Percentiles rank a stretch among this genome's conserved stretches.
These are phyloP conservation scores for Troides oblongomaculatus DNA, from an alignment of 2,888 invertebrate genomes.

Conservation along the genomic window DNA sequence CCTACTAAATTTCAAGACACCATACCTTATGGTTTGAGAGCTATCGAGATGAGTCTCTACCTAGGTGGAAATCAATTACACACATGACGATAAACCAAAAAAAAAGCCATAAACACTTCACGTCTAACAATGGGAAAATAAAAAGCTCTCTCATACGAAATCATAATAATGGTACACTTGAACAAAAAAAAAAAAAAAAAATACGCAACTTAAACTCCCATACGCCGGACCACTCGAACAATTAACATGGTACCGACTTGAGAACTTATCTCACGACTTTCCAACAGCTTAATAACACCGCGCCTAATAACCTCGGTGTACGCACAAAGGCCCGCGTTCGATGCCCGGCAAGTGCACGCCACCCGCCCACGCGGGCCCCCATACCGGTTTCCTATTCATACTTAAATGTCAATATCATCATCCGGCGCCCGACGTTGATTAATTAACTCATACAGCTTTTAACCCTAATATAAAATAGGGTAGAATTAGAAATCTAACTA, in stretches of 20 bases:
- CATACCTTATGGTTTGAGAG: too few species aligned
- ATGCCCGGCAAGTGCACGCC: constrained; percentile 36
- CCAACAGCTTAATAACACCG: constrained; percentile 26
- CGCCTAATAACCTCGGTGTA: constrained; percentile 28
- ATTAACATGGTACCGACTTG: constrained; percentile 21
- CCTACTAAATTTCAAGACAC: too few species aligned
- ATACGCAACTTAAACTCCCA: constrained; percentile 11
- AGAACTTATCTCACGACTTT: constrained; percentile 28
- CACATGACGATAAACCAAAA: not conserved
- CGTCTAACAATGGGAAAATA: too few species aligned
- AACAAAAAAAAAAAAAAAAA: not conserved
- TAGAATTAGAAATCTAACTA: too few species aligned
- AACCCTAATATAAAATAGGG: too few species aligned
- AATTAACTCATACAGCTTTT: constrained; percentile 3
- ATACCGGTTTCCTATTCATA: constrained; percentile 34
- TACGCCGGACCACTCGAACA: constrained; percentile 12
- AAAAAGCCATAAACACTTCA: too few species aligned
- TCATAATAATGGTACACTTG: not conserved
- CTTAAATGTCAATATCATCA: constrained; percentile 20
- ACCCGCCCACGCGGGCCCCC: constrained; percentile 40
- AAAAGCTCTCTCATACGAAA: too few species aligned
- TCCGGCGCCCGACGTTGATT: constrained; percentile 32
- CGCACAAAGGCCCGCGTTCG: constrained; percentile 27
- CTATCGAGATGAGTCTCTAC: too few species aligned
- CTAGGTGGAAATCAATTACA: not conserved